phyloP scores from a whole-genome alignment of 2,113 vertebrate genomes.

The Pavo muticus region DNA sequence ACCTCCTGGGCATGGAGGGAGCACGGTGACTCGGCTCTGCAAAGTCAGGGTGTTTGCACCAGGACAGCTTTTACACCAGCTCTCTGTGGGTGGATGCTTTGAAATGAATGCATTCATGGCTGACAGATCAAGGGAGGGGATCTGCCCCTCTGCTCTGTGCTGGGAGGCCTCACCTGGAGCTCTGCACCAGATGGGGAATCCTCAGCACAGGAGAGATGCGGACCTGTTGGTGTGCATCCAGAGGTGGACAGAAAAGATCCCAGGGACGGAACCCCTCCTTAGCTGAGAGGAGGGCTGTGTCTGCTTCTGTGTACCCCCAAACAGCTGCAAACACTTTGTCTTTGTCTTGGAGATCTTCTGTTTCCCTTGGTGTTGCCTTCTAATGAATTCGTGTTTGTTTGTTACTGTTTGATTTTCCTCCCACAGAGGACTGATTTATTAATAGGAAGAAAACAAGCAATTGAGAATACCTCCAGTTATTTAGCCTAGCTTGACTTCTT shows the following conservation, averaged over 20 bases:
- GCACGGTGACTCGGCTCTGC: not conserved
- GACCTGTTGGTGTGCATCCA: no score
- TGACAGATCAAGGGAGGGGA: no score
- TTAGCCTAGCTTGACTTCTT: not conserved
- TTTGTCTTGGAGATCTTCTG: not conserved
- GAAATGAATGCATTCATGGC: not conserved
- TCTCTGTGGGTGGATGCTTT: not conserved
- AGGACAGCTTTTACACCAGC: no score
- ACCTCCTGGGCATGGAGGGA: not conserved
- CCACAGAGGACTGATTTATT: constrained; percentile 30
- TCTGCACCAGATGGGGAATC: no score
- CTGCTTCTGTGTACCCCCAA: not conserved
- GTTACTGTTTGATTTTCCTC: constrained; percentile 8
- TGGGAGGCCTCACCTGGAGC: no score
- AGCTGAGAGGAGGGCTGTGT: not conserved
- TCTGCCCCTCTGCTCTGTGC: no score
- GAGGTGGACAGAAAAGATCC: no score
- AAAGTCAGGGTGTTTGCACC: not conserved
- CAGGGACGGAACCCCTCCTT: no score
- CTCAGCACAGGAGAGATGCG: no score
- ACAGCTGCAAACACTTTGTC: not conserved
- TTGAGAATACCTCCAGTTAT: not conserved
- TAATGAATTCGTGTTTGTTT: constrained; percentile 8
- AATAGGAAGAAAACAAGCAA: constrained; percentile 5
- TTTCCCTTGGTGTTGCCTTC: not conserved